Conservation (phyloP, 1,140 invertebrate species). For the Pinna nobilis region DNA sequence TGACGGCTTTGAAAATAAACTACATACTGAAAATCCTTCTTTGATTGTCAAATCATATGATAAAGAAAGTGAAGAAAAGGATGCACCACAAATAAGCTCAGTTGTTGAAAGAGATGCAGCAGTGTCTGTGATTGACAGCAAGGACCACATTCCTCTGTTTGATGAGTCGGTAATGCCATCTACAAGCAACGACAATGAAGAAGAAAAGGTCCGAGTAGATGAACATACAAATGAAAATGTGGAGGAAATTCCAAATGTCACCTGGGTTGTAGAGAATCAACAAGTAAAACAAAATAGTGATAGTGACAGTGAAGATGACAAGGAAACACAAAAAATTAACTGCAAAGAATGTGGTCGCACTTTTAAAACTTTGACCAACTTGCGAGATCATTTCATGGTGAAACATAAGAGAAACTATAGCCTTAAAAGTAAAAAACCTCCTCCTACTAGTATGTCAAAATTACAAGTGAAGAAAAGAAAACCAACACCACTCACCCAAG, state of each 20-base stretch:
- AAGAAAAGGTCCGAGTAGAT: background rate
- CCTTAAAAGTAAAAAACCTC: slow-evolving; percentile 5
- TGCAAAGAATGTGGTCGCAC: slow-evolving; percentile 18
- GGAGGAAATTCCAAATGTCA: background rate
- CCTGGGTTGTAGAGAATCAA: slow-evolving; percentile 15
- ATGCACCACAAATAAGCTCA: no score
- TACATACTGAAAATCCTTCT: no score
- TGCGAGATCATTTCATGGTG: slow-evolving; percentile 17
- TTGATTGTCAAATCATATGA: no score
- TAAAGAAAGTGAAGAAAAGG: no score
- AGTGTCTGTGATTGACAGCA: no score
- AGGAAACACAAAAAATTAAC: background rate
- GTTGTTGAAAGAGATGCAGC: no score
- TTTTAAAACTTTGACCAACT: background rate
- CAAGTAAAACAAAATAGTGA: background rate
- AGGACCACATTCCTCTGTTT: background rate
- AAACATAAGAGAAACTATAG: slow-evolving; percentile 14
- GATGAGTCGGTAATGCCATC: background rate
- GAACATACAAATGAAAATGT: background rate
- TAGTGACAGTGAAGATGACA: background rate
- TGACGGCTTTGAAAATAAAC: no score
- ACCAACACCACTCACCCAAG: slow-evolving; percentile 1
- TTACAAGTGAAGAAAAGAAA: background rate
- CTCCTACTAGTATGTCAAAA: background rate
- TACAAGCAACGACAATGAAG: background rate